Percentiles rank a stretch among this genome's conserved stretches.
Evolutionary conservation across 2,888 invertebrate genomes (phyloP).

Genomic region (Dermolepida albohirtum): DNA sequence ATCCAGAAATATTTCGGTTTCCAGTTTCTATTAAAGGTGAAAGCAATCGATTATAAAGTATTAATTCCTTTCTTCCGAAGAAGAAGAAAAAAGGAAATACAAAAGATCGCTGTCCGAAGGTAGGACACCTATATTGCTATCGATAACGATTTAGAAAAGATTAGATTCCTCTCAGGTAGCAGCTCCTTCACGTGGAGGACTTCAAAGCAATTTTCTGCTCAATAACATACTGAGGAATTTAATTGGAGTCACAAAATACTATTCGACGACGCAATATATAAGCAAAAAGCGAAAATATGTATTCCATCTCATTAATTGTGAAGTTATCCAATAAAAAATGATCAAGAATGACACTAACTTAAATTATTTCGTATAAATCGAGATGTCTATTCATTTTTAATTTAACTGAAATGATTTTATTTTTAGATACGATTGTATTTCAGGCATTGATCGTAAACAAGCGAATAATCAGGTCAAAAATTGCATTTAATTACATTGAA

Average conservation of each 20-base stretch:
- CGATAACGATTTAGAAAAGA: conserved; percentile 39
- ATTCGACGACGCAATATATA: conserved; percentile 34
- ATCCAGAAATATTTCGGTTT: conserved; percentile 1
- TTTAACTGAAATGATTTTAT: too few relatives aligned
- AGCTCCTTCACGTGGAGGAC: conserved; percentile 36
- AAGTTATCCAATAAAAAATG: not conserved
- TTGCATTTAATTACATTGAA: too few relatives aligned
- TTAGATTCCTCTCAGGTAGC: conserved; percentile 40
- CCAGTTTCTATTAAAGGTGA: conserved; percentile 4
- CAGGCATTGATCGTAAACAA: too few relatives aligned
- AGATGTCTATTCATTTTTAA: not conserved
- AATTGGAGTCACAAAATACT: conserved; percentile 31
- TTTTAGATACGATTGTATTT: too few relatives aligned
- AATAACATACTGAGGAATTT: conserved; percentile 40
- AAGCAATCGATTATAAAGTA: conserved; percentile 25
- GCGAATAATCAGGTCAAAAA: too few relatives aligned
- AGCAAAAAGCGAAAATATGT: conserved; percentile 29
- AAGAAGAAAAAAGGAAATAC: conserved; percentile 9
- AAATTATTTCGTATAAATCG: conserved; percentile 13
- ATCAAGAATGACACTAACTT: not conserved
- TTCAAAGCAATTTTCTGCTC: conserved; percentile 44
- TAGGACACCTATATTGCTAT: conserved; percentile 32
- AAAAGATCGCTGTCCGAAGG: conserved; percentile 18
- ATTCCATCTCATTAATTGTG: conserved; percentile 16
- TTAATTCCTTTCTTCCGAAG: conserved; percentile 13